Conservation (phyloP, 1,140 invertebrate species). For the Nymphalis io region DNA sequence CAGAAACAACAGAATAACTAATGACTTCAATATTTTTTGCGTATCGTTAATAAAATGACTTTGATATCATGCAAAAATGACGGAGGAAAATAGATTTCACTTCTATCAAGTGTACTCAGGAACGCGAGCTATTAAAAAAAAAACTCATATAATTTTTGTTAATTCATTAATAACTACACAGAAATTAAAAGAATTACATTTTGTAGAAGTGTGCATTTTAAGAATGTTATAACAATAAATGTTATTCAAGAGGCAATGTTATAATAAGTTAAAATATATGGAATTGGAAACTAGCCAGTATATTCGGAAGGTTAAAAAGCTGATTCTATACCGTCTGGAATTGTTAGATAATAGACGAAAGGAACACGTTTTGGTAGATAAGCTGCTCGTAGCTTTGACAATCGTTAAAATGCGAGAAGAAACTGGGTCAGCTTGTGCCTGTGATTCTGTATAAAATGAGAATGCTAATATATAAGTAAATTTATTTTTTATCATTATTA, state of each 20-base stretch:
- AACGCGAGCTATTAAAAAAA: too few species aligned
- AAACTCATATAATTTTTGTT: too few species aligned
- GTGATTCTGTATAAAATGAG: slow-evolving; percentile 1
- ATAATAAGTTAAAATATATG: not conserved
- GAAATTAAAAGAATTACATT: too few species aligned
- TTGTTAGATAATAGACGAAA: slow-evolving; percentile 14
- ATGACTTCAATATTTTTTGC: too few species aligned
- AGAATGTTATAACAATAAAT: not conserved
- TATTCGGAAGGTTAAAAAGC: slow-evolving; percentile 12
- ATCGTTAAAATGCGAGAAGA: slow-evolving; percentile 22
- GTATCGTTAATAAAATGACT: too few species aligned
- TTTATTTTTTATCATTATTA: too few species aligned
- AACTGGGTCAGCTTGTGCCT: slow-evolving; percentile 5
- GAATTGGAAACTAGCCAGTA: slow-evolving; percentile 8
- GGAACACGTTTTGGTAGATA: slow-evolving; percentile 19
- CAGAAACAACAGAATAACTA: too few species aligned
- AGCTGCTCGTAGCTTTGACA: slow-evolving; percentile 25
- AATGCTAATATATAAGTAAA: not conserved
- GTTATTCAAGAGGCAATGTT: not conserved
- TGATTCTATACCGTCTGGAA: slow-evolving; percentile 20
- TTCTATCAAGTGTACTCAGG: too few species aligned
- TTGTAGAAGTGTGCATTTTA: not conserved
- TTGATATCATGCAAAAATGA: too few species aligned
- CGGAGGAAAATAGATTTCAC: too few species aligned
- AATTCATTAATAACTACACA: too few species aligned